Conservation (phyloP, 2,113 vertebrate genomes). For the Chaenocephalus aceratus region DNA sequence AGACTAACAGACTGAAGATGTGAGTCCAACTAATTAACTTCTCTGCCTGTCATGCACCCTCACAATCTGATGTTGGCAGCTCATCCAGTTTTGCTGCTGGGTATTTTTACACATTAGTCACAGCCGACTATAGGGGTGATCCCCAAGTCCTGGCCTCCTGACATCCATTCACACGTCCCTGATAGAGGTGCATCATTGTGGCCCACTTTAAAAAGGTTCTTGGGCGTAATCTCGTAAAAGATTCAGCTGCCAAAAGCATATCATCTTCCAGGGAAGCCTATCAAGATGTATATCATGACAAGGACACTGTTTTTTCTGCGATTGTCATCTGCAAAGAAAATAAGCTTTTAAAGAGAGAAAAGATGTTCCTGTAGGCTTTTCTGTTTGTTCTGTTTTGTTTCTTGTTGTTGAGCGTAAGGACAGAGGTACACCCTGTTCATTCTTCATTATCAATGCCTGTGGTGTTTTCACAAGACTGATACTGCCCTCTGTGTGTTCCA, state of each 20-base stretch:
- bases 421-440: not conserved
- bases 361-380: not conserved
- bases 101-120: not conserved
- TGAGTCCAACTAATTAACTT: not conserved
- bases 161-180: not conserved
- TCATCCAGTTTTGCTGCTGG: not conserved
- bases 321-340: not conserved
- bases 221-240: not conserved
- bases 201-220: not conserved
- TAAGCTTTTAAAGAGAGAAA: too few species aligned
- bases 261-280: too few species aligned
- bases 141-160: not conserved
- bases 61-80: not conserved
- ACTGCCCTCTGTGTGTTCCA: slow-evolving; percentile 7
- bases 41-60: not conserved
- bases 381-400: not conserved
- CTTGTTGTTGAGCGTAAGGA: slow-evolving; percentile 3
- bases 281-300: not conserved
- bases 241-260: not conserved
- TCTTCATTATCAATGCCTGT: slow-evolving; percentile 10
- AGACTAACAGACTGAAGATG: not conserved
- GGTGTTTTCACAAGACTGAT: slow-evolving; percentile 21
- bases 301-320: not conserved
- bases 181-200: not conserved
- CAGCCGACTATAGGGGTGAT: not conserved